Conservation (phyloP, 2,113 vertebrate genomes). For the Eulemur macaco region DNA sequence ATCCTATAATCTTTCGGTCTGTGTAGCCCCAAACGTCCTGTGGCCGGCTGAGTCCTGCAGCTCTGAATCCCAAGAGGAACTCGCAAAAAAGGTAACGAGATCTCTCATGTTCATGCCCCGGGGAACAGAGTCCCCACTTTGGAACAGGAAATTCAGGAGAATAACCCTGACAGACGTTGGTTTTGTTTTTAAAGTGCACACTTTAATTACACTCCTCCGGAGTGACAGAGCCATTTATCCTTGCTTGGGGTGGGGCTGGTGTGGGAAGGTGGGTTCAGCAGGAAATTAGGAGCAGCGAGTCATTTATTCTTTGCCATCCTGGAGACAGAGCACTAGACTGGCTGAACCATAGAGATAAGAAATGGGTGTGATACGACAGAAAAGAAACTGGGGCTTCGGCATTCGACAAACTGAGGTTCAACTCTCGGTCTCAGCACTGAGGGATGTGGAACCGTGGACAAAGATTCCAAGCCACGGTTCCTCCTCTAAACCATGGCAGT, state of each 20-base stretch:
- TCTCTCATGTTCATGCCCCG: background rate
- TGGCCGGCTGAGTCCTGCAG: constrained; percentile 83
- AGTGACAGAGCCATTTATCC: too few relatives aligned
- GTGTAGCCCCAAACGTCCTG: constrained; percentile 91
- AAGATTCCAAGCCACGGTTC: background rate
- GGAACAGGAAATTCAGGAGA: background rate
- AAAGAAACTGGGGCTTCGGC: background rate
- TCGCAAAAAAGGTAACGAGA: constrained; percentile 87
- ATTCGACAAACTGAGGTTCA: background rate
- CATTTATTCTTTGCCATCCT: background rate
- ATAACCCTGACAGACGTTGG: background rate
- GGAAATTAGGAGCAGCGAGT: background rate
- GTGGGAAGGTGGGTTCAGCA: background rate
- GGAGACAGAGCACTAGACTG: background rate
- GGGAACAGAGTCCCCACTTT: background rate
- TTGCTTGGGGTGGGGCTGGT: background rate
- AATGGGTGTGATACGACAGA: background rate
- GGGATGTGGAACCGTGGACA: background rate
- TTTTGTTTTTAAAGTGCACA: background rate
- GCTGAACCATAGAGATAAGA: background rate
- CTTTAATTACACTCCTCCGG: background rate
- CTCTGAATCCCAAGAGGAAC: constrained; percentile 80
- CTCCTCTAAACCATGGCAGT: background rate
- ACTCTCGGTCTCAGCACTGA: background rate
- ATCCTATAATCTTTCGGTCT: constrained; percentile 88